phyloP scores from a whole-genome alignment of 2,797 vertebrate species.

The Mycteria americana region DNA sequence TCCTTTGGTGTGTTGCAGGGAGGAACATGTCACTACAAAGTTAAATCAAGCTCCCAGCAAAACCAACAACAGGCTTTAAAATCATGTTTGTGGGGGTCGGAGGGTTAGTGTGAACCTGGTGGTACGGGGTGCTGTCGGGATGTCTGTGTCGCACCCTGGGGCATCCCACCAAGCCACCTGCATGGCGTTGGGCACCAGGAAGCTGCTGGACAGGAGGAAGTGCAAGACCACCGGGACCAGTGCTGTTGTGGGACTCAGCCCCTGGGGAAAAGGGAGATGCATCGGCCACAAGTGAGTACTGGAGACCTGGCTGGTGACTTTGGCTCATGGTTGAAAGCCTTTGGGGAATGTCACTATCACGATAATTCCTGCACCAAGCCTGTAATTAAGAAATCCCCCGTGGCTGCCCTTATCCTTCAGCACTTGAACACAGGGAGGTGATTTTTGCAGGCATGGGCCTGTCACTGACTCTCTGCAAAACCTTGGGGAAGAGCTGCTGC shows the following conservation, averaged over 20 bases:
- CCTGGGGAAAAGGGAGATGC: not conserved
- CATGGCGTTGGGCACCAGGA: not conserved
- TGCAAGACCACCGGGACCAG: accelerated
- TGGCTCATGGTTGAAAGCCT: not conserved
- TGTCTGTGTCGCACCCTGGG: not conserved
- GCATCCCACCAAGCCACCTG: not conserved
- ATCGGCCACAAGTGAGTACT: not conserved
- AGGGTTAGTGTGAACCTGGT: not conserved
- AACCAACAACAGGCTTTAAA: not conserved
- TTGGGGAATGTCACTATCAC: not conserved
- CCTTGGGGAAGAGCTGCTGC: not conserved
- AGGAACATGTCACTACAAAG: not conserved
- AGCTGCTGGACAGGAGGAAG: not conserved
- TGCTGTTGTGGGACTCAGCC: not conserved
- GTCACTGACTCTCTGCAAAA: not conserved
- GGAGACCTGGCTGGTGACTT: not conserved
- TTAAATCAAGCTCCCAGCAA: not conserved
- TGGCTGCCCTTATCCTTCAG: not conserved
- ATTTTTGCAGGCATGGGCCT: not conserved
- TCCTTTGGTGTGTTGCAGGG: not conserved
- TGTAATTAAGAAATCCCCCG: not conserved
- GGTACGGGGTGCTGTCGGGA: accelerated
- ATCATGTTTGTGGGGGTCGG: not conserved
- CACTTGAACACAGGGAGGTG: not conserved
- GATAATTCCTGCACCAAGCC: not conserved